phyloP scores from a whole-genome alignment of 2,797 vertebrate species.

The Sandelia bainsii region DNA sequence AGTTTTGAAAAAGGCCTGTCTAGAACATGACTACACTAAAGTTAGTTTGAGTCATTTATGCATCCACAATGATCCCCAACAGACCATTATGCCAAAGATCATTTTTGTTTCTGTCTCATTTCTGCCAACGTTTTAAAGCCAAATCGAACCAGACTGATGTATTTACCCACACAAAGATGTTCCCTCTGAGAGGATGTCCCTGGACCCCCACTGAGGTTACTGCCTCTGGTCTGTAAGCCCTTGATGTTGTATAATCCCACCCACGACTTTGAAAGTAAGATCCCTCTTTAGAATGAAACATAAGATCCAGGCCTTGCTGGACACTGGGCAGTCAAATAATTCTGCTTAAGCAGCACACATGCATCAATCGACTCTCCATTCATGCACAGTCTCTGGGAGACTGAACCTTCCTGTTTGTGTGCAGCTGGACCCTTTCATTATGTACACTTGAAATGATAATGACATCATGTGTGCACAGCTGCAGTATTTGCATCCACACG shows the following conservation, averaged over 20 bases:
- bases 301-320: slow-evolving; percentile 43
- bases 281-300: slow-evolving; percentile 31
- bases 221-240: slow-evolving; percentile 23
- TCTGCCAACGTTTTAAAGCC: slow-evolving; percentile 1
- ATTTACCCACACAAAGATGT: slow-evolving; percentile 16
- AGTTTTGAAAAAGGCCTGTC: background rate
- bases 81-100: background rate
- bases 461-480: slow-evolving; percentile 80
- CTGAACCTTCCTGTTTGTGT: slow-evolving; percentile 61
- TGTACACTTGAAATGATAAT: slow-evolving; percentile 84
- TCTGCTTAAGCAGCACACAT: slow-evolving; percentile 37
- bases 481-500: slow-evolving; percentile 76
- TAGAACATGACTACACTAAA: background rate
- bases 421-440: slow-evolving; percentile 83
- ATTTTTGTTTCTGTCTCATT: slow-evolving; percentile 6
- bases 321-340: slow-evolving; percentile 24
- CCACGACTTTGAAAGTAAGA: slow-evolving; percentile 15
- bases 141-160: slow-evolving; percentile 18
- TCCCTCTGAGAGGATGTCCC: slow-evolving; percentile 25
- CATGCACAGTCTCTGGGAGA: slow-evolving; percentile 53
- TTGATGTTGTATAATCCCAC: slow-evolving; percentile 37
- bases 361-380: slow-evolving; percentile 53
- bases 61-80: background rate
- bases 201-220: slow-evolving; percentile 13
- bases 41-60: background rate